phyloP scores from a whole-genome alignment of 1,140 invertebrate species.

The Whitmania pigra region DNA sequence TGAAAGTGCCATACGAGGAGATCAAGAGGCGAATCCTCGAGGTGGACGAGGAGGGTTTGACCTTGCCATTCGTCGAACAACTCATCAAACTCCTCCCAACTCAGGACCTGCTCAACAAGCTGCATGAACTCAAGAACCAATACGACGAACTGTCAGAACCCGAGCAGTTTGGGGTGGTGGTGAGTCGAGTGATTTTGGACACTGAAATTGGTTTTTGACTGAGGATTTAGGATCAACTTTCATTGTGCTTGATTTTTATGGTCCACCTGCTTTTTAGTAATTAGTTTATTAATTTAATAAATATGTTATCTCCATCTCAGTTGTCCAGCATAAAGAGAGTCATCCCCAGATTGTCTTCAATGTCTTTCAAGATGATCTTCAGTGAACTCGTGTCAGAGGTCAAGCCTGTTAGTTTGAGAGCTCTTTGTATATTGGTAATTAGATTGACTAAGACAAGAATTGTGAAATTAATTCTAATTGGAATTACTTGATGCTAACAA shows the following conservation, averaged over 20 bases:
- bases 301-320: conserved; percentile 38
- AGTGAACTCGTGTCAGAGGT: conserved; percentile 70
- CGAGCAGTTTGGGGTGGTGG: conserved; percentile 85
- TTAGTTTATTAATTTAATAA: background rate
- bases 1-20: conserved; percentile 75
- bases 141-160: conserved; percentile 74
- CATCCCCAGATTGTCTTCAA: conserved; percentile 68
- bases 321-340: conserved; percentile 71
- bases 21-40: conserved; percentile 68
- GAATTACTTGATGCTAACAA: too few relatives aligned
- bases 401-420: conserved; percentile 60
- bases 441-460: background rate
- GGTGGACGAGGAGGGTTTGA: conserved; percentile 71
- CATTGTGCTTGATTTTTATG: too few relatives aligned
- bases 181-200: conserved; percentile 43
- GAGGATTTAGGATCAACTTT: too few relatives aligned
- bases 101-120: conserved; percentile 68
- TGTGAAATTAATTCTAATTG: background rate
- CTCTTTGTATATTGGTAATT: too few relatives aligned
- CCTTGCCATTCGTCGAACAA: conserved; percentile 65
- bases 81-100: conserved; percentile 69
- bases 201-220: too few relatives aligned
- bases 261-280: too few relatives aligned
- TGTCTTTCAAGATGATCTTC: conserved; percentile 77
- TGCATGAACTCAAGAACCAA: conserved; percentile 64